Base-by-base conservation (phyloP, 2,113 vertebrate species). In the Malaclemys terrapin region DNA sequence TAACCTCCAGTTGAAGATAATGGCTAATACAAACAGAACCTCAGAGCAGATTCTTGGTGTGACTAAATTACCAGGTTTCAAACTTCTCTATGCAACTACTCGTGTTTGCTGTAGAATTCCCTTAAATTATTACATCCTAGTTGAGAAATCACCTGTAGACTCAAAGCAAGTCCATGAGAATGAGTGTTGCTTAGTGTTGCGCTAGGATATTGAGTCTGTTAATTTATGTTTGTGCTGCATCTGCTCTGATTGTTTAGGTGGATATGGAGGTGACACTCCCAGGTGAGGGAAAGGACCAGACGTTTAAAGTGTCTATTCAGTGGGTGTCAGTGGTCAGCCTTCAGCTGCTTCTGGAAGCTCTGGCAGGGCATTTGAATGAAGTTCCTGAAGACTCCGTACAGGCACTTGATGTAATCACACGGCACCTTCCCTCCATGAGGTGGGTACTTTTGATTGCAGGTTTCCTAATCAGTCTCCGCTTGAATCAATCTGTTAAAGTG, bases 301-400 rank as follows among this genome's bases (percentile, higher is more conserved):
- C 99, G 0, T 99, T 99, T 93, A 99, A 99, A 98, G 99, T 99
- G 83, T 99, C 99, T 59, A 98, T 99, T 98, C 99, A 99, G 97
- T 99, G 99, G 99, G 99, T 99, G 94, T 99, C 99, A 1, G 99
- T 99, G 12, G 99, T 99, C 90, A 99, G 99, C 97, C 99, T 99
- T 93, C 99, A 99, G 98, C 96, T 99, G 98, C 99, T 99, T 87
- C 97, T 99, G 97, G 99, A 99, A 94, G 99, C 99, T 76, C 98
- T 99, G 94, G 99, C 99, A 1, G 99, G 99, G 49, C 99, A 99
- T 97, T 97, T 99, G 82, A 99, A 99, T 89, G 99, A 99, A 98
- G 99, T 99, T 93, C 99, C 99, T 0, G 99, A 99, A 85, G 99
- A 99, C 91, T 99, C 99, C 4, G 99, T 99, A 12, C 99, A 99